Conservation (phyloP, 2,797 vertebrate species). For the Labeo calbasu region DNA sequence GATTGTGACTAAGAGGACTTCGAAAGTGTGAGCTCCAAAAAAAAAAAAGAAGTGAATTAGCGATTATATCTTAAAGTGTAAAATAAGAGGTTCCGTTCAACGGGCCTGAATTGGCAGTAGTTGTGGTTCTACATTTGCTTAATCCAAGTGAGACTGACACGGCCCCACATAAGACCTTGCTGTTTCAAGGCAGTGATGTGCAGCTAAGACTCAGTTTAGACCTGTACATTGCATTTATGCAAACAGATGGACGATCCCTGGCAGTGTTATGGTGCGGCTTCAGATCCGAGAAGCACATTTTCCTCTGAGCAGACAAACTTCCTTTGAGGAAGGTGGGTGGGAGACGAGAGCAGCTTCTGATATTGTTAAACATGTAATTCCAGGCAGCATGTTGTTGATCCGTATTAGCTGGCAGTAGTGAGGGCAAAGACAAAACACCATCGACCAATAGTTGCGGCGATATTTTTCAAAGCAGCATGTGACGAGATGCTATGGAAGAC, state of each 20-base stretch:
- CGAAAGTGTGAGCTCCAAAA: constrained; percentile 2
- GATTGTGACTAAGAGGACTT: constrained; percentile 24
- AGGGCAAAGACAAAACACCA: constrained; percentile 31
- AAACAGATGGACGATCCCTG: constrained; percentile 37
- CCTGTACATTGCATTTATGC: constrained; percentile 1
- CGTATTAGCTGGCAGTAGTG: constrained; percentile 44
- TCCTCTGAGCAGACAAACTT: constrained; percentile 57
- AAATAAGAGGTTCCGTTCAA: constrained; percentile 54
- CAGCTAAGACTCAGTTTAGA: constrained; percentile 25
- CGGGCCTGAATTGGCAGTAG: constrained; percentile 55
- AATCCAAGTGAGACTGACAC: constrained; percentile 17
- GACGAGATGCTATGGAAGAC: constrained; percentile 70
- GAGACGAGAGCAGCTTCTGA: constrained; percentile 81
- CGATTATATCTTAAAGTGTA: constrained; percentile 11
- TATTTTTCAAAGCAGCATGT: constrained; percentile 78
- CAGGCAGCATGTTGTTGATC: constrained; percentile 64
- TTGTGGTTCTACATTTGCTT: constrained; percentile 3
- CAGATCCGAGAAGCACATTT: constrained; percentile 56
- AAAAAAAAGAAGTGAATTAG: not conserved
- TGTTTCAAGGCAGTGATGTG: constrained; percentile 52
- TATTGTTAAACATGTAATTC: constrained; percentile 73
- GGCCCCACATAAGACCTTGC: constrained; percentile 26
- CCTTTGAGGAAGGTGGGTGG: constrained; percentile 67
- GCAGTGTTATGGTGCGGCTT: constrained; percentile 51
- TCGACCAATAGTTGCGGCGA: constrained; percentile 42